A percentile compares a stretch with the other conserved stretches of the same genome.
These are phyloP conservation scores for Coleophora flavipennella DNA, from an alignment of 2,888 invertebrate genomes.

Conservation along the genomic window DNA sequence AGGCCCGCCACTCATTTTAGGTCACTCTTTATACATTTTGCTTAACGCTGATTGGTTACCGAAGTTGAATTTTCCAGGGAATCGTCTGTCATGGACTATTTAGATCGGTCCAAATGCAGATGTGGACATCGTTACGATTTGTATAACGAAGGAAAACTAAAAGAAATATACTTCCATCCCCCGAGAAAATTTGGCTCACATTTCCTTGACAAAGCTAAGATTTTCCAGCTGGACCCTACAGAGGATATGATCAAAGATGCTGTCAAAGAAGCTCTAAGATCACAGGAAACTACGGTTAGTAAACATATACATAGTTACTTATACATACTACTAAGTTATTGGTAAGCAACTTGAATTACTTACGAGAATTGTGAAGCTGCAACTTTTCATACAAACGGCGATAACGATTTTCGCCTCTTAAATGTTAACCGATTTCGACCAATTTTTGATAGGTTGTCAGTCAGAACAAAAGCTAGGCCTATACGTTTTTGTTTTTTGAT, in stretches of 20 bases:
- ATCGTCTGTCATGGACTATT: slow-evolving; percentile 30
- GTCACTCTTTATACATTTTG: too few relatives aligned
- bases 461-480: too few relatives aligned
- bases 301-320: background rate
- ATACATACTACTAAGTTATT: too few relatives aligned
- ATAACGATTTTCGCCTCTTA: too few relatives aligned
- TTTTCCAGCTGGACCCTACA: slow-evolving; percentile 45
- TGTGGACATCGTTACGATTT: slow-evolving; percentile 55
- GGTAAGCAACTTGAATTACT: too few relatives aligned
- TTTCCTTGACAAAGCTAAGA: slow-evolving; percentile 48
- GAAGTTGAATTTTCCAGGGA: slow-evolving; percentile 35
- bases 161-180: slow-evolving; percentile 45
- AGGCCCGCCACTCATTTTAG: too few relatives aligned
- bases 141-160: slow-evolving; percentile 29
- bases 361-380: too few relatives aligned
- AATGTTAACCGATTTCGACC: too few relatives aligned
- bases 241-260: slow-evolving; percentile 53
- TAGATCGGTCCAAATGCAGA: slow-evolving; percentile 43
- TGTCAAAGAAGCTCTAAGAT: slow-evolving; percentile 35
- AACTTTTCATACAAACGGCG: too few relatives aligned
- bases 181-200: slow-evolving; percentile 34
- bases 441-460: too few relatives aligned
- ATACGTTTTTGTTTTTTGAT: too few relatives aligned
- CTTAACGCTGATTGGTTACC: too few relatives aligned
- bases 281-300: slow-evolving; percentile 35